phyloP scores from a whole-genome alignment of 1,140 invertebrate genomes.

The Atta cephalotes region DNA sequence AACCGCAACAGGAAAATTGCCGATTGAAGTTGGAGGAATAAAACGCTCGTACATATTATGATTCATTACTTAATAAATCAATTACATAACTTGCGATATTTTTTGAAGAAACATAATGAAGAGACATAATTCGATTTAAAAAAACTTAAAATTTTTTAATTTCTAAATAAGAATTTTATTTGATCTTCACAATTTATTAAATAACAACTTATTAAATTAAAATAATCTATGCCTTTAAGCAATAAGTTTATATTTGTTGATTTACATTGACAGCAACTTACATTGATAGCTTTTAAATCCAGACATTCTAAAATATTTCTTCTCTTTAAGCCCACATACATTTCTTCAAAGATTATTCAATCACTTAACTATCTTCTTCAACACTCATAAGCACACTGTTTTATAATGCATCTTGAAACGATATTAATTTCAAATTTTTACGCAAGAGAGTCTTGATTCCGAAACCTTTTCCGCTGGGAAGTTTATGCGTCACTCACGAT shows the following conservation, averaged over 20 bases:
- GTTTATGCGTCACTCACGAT: constrained; percentile 5
- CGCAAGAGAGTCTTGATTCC: not conserved
- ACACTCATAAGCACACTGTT: not conserved
- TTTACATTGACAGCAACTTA: constrained; percentile 20
- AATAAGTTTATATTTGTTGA: not conserved
- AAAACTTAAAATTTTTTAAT: not conserved
- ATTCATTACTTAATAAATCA: not conserved
- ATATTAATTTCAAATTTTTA: constrained; percentile 22
- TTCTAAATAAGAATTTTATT: not conserved
- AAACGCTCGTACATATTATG: not conserved
- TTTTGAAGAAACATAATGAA: not conserved
- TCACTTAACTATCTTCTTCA: not conserved
- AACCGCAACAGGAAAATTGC: constrained; percentile 3
- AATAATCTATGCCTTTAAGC: not conserved
- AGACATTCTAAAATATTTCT: constrained; percentile 7
- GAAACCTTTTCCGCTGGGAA: not conserved
- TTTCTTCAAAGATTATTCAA: constrained; percentile 17
- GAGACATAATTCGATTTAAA: not conserved
- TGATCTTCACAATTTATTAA: not conserved
- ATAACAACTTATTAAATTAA: constrained; percentile 21
- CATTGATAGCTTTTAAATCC: constrained; percentile 2
- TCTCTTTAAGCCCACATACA: not conserved
- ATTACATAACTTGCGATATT: constrained; percentile 1
- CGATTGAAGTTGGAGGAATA: not conserved
- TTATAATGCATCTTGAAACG: not conserved